Evolutionary conservation across 2,797 vertebrate species (phyloP).

Genomic region (Selene dorsalis): DNA sequence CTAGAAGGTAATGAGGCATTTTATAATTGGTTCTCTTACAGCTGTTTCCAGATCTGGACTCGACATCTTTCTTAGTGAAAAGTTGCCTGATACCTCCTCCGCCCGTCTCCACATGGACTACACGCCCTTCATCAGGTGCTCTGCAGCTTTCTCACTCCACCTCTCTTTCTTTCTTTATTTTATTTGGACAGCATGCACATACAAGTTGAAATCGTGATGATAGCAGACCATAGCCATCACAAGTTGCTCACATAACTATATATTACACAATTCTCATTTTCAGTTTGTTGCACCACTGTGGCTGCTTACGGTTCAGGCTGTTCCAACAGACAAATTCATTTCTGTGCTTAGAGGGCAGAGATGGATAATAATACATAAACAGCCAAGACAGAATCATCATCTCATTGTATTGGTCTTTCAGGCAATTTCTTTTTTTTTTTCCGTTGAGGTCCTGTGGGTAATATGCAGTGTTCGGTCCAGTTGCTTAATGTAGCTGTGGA

Average conservation of each 20-base stretch:
- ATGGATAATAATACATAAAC: constrained; percentile 12
- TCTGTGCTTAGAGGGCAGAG: constrained; percentile 5
- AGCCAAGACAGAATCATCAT: constrained; percentile 15
- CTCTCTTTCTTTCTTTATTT: not conserved
- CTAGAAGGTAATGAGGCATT: not conserved
- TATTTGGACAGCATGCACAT: not conserved
- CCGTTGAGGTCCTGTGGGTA: constrained; percentile 15
- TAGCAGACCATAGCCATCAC: not conserved
- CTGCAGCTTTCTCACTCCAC: not conserved
- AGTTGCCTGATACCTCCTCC: not conserved
- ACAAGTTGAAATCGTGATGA: not conserved
- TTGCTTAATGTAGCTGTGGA: constrained; percentile 22
- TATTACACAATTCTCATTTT: not conserved
- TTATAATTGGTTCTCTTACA: constrained; percentile 40
- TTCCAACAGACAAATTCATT: constrained; percentile 19
- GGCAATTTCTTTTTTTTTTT: not conserved
- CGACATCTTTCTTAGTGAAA: constrained; percentile 30
- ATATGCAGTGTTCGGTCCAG: constrained; percentile 18
- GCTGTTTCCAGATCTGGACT: constrained; percentile 32
- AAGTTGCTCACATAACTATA: not conserved
- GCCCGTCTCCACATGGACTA: constrained; percentile 54
- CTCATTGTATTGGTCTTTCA: constrained; percentile 6
- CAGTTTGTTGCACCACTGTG: not conserved
- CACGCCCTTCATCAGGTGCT: constrained; percentile 75
- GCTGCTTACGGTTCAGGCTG: not conserved